These are phyloP conservation scores for Lasioglossum lativentre DNA, from an alignment of 2,888 invertebrate genomes.

Conservation along the genomic window DNA sequence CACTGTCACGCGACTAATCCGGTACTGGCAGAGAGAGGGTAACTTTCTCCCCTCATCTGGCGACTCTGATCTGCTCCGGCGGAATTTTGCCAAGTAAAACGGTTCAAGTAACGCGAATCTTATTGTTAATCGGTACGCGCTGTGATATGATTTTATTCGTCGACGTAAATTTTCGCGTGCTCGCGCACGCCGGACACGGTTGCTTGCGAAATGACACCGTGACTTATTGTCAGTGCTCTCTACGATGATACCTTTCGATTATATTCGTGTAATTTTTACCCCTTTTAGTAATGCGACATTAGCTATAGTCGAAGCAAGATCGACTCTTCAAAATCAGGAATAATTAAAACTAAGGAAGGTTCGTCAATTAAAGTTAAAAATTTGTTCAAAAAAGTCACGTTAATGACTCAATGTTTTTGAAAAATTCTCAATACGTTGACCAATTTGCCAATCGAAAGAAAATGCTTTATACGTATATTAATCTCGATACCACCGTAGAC, in stretches of 20 bases:
- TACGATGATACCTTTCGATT: neutral
- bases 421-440: neutral
- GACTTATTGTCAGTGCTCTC: slow-evolving; percentile 3
- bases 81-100: slow-evolving; percentile 20
- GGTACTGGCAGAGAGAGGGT: too few species aligned
- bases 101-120: slow-evolving; percentile 17
- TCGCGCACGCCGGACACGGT: neutral
- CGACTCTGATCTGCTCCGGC: neutral
- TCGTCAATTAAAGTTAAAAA: too few species aligned
- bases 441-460: neutral
- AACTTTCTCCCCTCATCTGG: too few species aligned
- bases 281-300: neutral
- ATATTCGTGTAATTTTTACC: neutral
- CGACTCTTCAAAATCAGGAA: neutral
- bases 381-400: neutral
- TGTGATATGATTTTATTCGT: slow-evolving; percentile 57
- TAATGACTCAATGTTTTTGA: neutral
- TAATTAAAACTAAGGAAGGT: too few species aligned
- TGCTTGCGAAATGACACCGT: slow-evolving; percentile 5
- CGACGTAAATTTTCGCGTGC: slow-evolving; percentile 20
- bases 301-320: neutral
- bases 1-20: too few species aligned
- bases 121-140: slow-evolving; percentile 35
- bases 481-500: neutral
- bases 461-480: neutral